These are phyloP conservation scores for Promerops cafer DNA, from an alignment of 2,113 vertebrate genomes.

Conservation along the genomic window DNA sequence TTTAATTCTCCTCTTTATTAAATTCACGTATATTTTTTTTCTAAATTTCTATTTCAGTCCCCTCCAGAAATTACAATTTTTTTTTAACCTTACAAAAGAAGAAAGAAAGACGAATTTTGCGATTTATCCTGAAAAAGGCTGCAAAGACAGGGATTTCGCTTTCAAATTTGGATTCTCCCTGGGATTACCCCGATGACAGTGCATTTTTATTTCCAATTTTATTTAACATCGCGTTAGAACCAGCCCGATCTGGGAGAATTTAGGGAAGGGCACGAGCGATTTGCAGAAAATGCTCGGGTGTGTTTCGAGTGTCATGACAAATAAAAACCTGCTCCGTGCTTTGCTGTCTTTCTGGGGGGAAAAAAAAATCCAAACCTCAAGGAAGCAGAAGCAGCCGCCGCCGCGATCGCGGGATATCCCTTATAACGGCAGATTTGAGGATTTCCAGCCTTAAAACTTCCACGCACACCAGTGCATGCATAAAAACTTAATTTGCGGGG, in stretches of 20 bases:
- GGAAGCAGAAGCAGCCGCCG: background rate
- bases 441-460: background rate
- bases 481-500: background rate
- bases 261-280: background rate
- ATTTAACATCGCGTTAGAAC: background rate
- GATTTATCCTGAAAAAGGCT: background rate
- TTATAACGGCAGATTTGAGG: background rate
- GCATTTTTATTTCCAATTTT: background rate
- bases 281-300: background rate
- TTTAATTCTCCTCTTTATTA: background rate
- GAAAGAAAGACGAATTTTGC: background rate
- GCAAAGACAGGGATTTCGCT: background rate
- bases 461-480: fast-evolving
- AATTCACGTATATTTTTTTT: fast-evolving
- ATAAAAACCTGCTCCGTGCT: background rate
- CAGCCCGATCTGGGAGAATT: background rate
- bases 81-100: background rate
- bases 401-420: background rate
- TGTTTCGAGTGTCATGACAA: background rate
- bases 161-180: background rate
- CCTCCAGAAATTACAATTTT: background rate
- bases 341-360: background rate
- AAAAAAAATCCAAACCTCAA: background rate
- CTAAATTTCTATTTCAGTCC: background rate
- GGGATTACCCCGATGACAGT: background rate